phyloP scores from a whole-genome alignment of 2,113 vertebrate species.

The Nycticorax nycticorax region DNA sequence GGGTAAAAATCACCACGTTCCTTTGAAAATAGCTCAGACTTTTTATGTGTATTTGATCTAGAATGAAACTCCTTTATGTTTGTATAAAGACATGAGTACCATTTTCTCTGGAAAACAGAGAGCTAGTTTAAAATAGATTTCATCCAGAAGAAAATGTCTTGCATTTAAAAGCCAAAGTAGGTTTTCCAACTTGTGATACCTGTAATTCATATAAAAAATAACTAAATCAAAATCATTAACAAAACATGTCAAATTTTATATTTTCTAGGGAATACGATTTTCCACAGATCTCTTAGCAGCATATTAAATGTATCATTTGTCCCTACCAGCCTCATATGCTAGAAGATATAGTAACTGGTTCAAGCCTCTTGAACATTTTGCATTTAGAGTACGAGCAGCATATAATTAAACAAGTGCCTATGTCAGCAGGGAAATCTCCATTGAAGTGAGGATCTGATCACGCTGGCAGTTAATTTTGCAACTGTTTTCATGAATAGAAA shows the following conservation, averaged over 20 bases:
- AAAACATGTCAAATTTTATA: background rate
- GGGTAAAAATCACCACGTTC: background rate
- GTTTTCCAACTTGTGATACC: background rate
- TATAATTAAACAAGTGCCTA: slow-evolving; percentile 30
- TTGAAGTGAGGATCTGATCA: slow-evolving; percentile 37
- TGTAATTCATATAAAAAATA: background rate
- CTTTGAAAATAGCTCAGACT: background rate
- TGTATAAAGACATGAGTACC: background rate
- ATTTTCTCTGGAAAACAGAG: background rate
- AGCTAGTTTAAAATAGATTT: background rate
- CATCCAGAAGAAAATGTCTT: background rate
- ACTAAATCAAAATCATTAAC: background rate
- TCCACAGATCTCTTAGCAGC: background rate
- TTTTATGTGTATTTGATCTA: background rate
- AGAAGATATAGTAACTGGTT: background rate
- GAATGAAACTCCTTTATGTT: background rate
- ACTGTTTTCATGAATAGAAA: slow-evolving; percentile 44
- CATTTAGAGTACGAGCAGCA: background rate
- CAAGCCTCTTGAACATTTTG: slow-evolving; percentile 3
- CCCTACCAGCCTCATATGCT: background rate
- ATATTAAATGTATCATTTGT: background rate
- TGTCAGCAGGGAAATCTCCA: slow-evolving; percentile 53
- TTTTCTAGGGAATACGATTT: background rate
- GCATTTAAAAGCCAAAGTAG: background rate
- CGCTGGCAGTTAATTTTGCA: slow-evolving; percentile 35